A percentile compares a stretch with the other conserved stretches of the same genome.
Conservation (phyloP, 1,140 invertebrate species). For the Planococcus citri region DNA sequence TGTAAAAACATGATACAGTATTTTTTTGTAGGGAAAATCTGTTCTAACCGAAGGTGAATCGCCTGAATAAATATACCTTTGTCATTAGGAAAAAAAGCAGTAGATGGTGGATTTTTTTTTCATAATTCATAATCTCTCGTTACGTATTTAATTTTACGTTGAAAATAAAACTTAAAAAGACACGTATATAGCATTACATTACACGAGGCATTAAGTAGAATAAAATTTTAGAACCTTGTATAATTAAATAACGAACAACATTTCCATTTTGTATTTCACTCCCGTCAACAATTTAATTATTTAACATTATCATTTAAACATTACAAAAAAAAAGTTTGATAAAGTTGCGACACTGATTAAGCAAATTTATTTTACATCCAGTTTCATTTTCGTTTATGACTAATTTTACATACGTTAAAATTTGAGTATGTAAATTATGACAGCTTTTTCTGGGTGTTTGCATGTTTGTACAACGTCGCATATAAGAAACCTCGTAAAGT, state of each 20-base stretch:
- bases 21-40: too few relatives aligned
- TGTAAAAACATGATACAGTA: too few relatives aligned
- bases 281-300: not conserved
- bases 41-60: too few relatives aligned
- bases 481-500: not conserved
- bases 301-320: not conserved
- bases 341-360: not conserved
- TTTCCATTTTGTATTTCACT: not conserved
- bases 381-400: not conserved
- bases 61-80: too few relatives aligned
- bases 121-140: too few relatives aligned
- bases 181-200: too few relatives aligned
- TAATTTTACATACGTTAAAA: constrained; percentile 6
- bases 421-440: not conserved
- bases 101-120: too few relatives aligned
- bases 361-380: not conserved
- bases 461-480: not conserved
- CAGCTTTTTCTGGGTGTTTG: not conserved
- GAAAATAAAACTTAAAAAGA: too few relatives aligned
- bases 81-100: too few relatives aligned
- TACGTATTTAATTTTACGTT: too few relatives aligned
- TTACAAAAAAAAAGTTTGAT: not conserved
- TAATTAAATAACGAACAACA: not conserved
- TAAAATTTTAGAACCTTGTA: not conserved
- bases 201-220: too few relatives aligned